Percentiles rank a stretch among this genome's conserved stretches.
phyloP scores from a whole-genome alignment of 2,797 vertebrate species.

The Luscinia megarhynchos region DNA sequence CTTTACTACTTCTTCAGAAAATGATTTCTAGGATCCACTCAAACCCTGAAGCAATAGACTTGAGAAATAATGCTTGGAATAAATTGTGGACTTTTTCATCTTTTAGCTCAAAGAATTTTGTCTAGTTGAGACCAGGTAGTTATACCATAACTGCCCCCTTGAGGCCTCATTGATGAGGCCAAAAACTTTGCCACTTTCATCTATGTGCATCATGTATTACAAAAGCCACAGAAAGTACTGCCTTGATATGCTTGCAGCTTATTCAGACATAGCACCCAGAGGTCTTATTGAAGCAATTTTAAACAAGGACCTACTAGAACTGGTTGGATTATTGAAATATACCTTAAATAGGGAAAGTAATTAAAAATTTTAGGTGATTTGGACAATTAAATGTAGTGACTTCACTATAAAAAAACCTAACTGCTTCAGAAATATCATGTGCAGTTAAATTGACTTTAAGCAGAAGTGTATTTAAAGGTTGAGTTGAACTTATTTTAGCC shows the following conservation, averaged over 20 bases:
- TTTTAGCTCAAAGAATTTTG: conserved; percentile 16
- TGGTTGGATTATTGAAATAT: neutral
- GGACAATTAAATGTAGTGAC: neutral
- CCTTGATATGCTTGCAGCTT: neutral
- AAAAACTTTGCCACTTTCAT: neutral
- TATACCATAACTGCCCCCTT: neutral
- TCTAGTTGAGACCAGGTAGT: neutral
- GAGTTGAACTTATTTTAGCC: neutral
- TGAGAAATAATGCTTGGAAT: neutral
- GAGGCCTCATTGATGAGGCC: neutral
- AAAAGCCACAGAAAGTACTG: neutral
- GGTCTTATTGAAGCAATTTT: neutral
- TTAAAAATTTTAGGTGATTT: neutral
- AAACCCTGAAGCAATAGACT: neutral
- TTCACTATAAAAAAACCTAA: neutral
- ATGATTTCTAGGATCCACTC: neutral
- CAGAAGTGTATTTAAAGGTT: neutral
- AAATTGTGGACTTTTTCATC: neutral
- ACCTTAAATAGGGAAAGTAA: neutral
- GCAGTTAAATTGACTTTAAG: neutral
- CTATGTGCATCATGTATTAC: neutral
- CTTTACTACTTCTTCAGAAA: neutral
- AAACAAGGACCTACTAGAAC: neutral
- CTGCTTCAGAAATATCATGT: neutral
- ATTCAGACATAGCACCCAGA: neutral